phyloP scores from a whole-genome alignment of 2,797 vertebrate species.

The Pelodytes ibericus region DNA sequence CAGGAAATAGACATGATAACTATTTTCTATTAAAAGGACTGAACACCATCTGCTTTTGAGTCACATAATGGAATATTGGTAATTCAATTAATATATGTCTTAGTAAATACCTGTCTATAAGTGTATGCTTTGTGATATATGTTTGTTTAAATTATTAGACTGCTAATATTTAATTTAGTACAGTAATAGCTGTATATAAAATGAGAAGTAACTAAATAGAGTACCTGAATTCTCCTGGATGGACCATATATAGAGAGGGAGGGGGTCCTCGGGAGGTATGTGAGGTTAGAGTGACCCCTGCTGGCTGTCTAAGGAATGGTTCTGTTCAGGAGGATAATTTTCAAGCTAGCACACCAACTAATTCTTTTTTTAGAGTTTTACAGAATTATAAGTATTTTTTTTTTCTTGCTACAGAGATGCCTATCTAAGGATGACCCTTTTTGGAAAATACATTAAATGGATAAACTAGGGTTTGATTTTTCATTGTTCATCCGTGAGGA shows the following conservation, averaged over 20 bases:
- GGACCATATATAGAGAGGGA: background rate
- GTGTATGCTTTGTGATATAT: background rate
- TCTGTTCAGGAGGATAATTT: background rate
- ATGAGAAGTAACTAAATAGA: background rate
- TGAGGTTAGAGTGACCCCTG: constrained; percentile 24
- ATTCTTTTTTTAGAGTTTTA: constrained; percentile 8
- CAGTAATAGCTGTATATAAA: constrained; percentile 3
- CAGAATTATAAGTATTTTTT: constrained; percentile 5
- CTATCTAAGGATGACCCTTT: constrained; percentile 11
- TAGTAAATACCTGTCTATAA: background rate
- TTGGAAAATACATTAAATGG: constrained; percentile 23
- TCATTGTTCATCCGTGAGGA: constrained; percentile 8
- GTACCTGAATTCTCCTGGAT: constrained; percentile 23
- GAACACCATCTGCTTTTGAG: background rate
- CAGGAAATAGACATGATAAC: background rate
- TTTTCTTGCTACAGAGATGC: constrained; percentile 19
- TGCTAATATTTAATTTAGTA: background rate
- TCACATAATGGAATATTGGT: background rate
- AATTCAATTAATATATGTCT: background rate
- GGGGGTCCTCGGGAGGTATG: background rate
- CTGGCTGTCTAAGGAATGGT: background rate
- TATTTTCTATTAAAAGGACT: background rate
- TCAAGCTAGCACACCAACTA: constrained; percentile 26
- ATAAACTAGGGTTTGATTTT: constrained; percentile 22
- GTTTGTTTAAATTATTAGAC: too few relatives aligned